phyloP scores from a whole-genome alignment of 30 jellyfish, hydroid and myxozoan genomes.

The Rhopilema esculentum region DNA sequence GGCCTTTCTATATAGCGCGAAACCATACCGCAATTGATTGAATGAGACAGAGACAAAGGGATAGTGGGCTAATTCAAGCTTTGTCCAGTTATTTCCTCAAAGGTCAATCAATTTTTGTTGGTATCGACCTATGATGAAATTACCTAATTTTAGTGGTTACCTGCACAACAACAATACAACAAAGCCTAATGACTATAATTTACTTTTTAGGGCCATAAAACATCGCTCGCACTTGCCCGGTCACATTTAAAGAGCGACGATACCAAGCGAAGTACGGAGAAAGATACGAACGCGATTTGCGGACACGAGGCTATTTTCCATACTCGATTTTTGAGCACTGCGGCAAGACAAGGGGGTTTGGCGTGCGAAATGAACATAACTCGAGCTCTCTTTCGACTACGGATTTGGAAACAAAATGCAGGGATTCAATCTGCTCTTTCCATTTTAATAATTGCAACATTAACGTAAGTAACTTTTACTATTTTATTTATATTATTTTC shows the following conservation, averaged over 20 bases:
- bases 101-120: conserved; percentile 9
- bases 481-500: too few relatives aligned
- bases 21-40: background rate
- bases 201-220: conserved; percentile 30
- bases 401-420: background rate
- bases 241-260: background rate
- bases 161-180: conserved; percentile 47
- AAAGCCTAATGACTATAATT: conserved; percentile 8
- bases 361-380: background rate
- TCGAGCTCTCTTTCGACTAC: background rate
- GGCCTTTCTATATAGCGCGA: background rate
- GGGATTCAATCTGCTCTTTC: background rate
- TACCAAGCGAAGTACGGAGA: background rate
- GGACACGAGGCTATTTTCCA: background rate
- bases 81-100: conserved; percentile 37
- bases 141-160: conserved; percentile 32
- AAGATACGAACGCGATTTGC: background rate
- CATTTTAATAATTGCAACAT: background rate
- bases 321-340: too few relatives aligned
- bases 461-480: background rate
- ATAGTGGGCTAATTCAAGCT: conserved; percentile 11
- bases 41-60: conserved; percentile 6
- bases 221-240: conserved; percentile 45
- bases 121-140: conserved; percentile 29
- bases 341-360: background rate